phyloP scores from a whole-genome alignment of 1,140 invertebrate genomes.

The Megathymus violae region DNA sequence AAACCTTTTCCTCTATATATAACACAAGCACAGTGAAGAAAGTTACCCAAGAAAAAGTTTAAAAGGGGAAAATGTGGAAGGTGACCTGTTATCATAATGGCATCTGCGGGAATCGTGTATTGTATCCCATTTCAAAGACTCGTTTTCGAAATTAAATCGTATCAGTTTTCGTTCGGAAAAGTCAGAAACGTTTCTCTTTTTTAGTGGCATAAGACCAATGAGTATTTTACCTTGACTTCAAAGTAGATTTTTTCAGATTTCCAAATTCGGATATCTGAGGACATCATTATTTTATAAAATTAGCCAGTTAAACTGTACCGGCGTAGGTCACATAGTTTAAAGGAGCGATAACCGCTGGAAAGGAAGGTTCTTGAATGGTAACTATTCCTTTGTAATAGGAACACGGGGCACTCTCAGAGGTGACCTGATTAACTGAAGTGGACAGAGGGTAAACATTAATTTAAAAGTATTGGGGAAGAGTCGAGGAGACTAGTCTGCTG shows the following conservation, averaged over 20 bases:
- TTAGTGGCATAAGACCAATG: not conserved
- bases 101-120: slow-evolving; percentile 16
- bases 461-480: no score
- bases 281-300: no score
- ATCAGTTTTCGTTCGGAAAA: slow-evolving; percentile 8
- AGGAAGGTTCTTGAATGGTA: not conserved
- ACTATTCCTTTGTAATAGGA: not conserved
- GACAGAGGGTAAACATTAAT: not conserved
- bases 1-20: slow-evolving; percentile 11
- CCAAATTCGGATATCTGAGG: no score
- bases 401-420: not conserved
- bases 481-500: no score
- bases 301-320: no score
- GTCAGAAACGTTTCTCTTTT: not conserved
- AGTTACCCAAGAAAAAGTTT: slow-evolving; percentile 19
- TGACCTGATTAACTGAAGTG: not conserved
- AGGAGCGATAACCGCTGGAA: not conserved
- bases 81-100: slow-evolving; percentile 24
- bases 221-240: no score
- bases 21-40: not conserved
- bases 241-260: no score
- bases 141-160: slow-evolving; percentile 14
- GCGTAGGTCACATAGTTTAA: not conserved
- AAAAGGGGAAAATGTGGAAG: slow-evolving; percentile 23
- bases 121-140: slow-evolving; percentile 14